These are phyloP conservation scores for Apogon talboti DNA, from an alignment of 2,797 vertebrate species.

Conservation along the genomic window DNA sequence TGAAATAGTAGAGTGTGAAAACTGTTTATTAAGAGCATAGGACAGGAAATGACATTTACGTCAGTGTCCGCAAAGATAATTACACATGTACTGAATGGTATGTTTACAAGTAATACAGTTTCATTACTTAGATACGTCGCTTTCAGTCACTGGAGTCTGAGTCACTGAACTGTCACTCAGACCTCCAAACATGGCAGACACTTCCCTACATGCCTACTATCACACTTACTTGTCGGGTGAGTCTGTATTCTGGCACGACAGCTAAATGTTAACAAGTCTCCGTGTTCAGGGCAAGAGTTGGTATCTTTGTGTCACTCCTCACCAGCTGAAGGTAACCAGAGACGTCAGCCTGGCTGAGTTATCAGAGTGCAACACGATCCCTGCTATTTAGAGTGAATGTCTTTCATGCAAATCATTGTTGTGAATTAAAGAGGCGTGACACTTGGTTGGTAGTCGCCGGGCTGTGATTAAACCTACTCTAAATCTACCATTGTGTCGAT, in stretches of 20 bases:
- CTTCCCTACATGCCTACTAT: conserved; percentile 14
- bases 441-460: neutral
- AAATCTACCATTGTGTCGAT: neutral
- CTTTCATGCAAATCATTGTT: conserved; percentile 31
- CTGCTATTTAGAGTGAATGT: conserved; percentile 21
- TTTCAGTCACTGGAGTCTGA: conserved; percentile 13
- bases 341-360: conserved; percentile 13
- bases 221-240: neutral
- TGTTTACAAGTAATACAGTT: too few species aligned
- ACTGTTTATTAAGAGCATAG: neutral
- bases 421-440: conserved; percentile 8
- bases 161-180: neutral
- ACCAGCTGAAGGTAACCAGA: conserved; percentile 39
- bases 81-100: neutral
- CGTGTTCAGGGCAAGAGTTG: neutral
- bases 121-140: conserved; percentile 3
- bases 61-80: neutral
- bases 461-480: conserved; percentile 15
- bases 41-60: neutral
- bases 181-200: neutral
- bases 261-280: conserved; percentile 20
- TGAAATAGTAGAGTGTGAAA: too few species aligned
- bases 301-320: conserved; percentile 26
- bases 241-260: conserved; percentile 7
- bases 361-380: conserved; percentile 46